Evolutionary conservation across 2,888 invertebrate genomes (phyloP).

Genomic region (Tridacna gigas): DNA sequence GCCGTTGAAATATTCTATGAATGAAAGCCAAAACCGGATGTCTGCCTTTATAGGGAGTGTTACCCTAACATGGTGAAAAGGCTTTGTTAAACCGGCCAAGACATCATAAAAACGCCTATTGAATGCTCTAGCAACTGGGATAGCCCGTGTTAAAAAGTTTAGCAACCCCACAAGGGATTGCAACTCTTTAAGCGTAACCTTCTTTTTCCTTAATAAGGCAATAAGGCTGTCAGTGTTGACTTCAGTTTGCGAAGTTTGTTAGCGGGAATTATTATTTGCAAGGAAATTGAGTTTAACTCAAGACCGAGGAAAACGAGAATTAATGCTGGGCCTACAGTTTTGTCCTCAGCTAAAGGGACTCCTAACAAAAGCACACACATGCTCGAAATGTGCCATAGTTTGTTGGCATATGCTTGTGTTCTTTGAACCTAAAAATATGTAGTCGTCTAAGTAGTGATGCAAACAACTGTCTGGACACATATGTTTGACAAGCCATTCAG

Average conservation of each 20-base stretch:
- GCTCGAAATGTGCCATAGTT: background rate
- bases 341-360: slow-evolving; percentile 28
- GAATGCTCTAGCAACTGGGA: slow-evolving; percentile 35
- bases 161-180: no score
- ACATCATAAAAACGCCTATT: slow-evolving; percentile 31
- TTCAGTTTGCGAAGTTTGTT: slow-evolving; percentile 3
- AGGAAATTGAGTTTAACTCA: slow-evolving; percentile 21
- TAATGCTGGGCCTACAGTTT: slow-evolving; percentile 27
- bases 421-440: background rate
- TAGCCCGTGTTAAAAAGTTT: slow-evolving; percentile 24
- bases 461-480: background rate
- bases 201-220: no score
- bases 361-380: background rate
- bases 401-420: background rate
- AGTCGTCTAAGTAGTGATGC: background rate
- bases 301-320: slow-evolving; percentile 27
- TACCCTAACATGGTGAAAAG: slow-evolving; percentile 25
- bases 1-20: background rate
- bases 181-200: slow-evolving; percentile 22
- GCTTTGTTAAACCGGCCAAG: slow-evolving; percentile 17
- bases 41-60: background rate
- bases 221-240: no score
- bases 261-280: slow-evolving; percentile 24
- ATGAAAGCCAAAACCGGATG: background rate
- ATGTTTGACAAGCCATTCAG: background rate